Evolutionary conservation across 1,140 invertebrate genomes (phyloP).

Genomic region (Pomacea maculata): DNA sequence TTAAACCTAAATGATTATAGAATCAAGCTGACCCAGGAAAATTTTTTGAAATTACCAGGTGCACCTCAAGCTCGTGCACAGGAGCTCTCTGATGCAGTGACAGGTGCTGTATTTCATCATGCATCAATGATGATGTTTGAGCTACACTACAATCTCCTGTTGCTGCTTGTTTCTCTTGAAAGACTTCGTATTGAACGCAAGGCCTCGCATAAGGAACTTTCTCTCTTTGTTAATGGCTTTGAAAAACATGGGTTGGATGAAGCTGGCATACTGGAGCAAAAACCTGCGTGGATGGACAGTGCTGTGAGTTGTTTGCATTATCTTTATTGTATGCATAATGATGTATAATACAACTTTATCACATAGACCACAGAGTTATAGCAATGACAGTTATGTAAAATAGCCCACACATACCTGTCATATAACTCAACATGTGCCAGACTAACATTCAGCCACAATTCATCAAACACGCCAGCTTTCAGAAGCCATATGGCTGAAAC

Average conservation of each 20-base stretch:
- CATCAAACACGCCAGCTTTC: too few relatives aligned
- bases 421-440: too few relatives aligned
- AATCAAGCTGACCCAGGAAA: too few relatives aligned
- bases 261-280: constrained; percentile 38
- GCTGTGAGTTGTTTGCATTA: constrained; percentile 34
- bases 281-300: constrained; percentile 56
- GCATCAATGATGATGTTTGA: constrained; percentile 63
- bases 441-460: too few relatives aligned
- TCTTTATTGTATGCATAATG: too few relatives aligned
- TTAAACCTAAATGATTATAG: not conserved
- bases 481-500: too few relatives aligned
- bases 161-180: constrained; percentile 58
- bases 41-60: constrained; percentile 32
- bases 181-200: constrained; percentile 47
- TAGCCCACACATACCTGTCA: not conserved
- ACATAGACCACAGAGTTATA: not conserved
- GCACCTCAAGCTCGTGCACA: constrained; percentile 57
- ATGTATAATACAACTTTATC: not conserved
- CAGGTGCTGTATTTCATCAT: constrained; percentile 50
- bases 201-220: constrained; percentile 54
- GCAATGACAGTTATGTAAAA: not conserved
- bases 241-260: constrained; percentile 50
- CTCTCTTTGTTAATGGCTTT: constrained; percentile 62
- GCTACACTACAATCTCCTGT: constrained; percentile 53
- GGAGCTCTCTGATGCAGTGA: constrained; percentile 60